Percentiles rank a stretch among this genome's conserved stretches.
Evolutionary conservation across 2,888 invertebrate genomes (phyloP).

Genomic region (Rotaria sp.): DNA sequence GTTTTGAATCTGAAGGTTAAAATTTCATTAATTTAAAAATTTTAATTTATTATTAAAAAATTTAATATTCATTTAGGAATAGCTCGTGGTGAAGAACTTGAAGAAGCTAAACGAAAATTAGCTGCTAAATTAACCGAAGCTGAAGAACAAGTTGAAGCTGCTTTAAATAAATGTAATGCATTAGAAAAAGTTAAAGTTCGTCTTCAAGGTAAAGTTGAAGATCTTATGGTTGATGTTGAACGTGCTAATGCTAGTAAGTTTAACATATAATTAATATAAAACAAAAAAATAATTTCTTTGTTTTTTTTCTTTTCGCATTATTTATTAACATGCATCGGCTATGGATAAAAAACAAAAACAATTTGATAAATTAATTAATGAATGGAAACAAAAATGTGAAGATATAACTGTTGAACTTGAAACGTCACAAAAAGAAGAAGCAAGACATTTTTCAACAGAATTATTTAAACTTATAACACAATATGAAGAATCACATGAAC

Average conservation of each 20-base stretch:
- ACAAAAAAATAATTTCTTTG: too few relatives aligned
- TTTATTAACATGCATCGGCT: constrained; percentile 64
- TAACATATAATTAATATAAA: too few relatives aligned
- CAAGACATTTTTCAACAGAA: constrained; percentile 98
- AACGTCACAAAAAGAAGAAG: constrained; percentile 97
- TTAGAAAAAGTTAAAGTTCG: constrained; percentile 97
- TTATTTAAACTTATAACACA: constrained; percentile 94
- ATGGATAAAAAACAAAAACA: constrained; percentile 99
- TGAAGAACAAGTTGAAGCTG: constrained; percentile 90
- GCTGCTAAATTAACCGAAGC: constrained; percentile 94
- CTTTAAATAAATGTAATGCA: constrained; percentile 90
- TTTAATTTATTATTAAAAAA: constrained; percentile 58
- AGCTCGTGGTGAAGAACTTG: constrained; percentile 61
- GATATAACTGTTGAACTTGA: constrained; percentile 92
- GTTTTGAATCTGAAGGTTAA: constrained; percentile 80
- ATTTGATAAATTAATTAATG: constrained; percentile 98
- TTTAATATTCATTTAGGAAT: constrained; percentile 79
- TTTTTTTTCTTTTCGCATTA: constrained; percentile 55
- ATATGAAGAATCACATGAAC: constrained; percentile 92
- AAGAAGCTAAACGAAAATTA: constrained; percentile 63
- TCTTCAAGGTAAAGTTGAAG: constrained; percentile 81
- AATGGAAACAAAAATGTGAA: constrained; percentile 99
- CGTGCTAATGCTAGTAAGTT: too few relatives aligned
- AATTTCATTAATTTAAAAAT: not conserved
- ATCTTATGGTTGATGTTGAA: too few relatives aligned